A percentile compares a stretch with the other conserved stretches of the same genome.
Evolutionary conservation across 2,113 vertebrate genomes (phyloP).

Genomic region (Xenopus borealis): DNA sequence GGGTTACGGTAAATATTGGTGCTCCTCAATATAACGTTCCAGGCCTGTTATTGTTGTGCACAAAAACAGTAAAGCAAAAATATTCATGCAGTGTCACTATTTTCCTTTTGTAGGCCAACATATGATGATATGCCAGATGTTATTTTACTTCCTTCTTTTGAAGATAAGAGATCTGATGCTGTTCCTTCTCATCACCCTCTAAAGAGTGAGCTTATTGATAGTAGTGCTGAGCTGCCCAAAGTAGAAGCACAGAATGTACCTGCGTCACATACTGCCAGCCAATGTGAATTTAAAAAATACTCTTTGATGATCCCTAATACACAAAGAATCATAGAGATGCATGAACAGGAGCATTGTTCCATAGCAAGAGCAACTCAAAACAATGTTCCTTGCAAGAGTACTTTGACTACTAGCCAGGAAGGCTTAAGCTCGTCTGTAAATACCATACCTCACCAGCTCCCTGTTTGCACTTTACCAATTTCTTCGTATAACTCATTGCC

Average conservation of each 20-base stretch:
- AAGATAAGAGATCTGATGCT: constrained; percentile 52
- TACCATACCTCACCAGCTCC: constrained; percentile 48
- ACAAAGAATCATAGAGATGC: constrained; percentile 52
- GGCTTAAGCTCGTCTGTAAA: constrained; percentile 50
- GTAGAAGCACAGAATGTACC: no score
- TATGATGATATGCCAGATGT: constrained; percentile 72
- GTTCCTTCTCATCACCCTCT: constrained; percentile 56
- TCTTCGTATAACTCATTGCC: constrained; percentile 48
- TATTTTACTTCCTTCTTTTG: constrained; percentile 55
- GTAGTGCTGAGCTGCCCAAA: constrained; percentile 25
- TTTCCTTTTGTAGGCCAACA: constrained; percentile 63
- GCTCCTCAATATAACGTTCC: no score
- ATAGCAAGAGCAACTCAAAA: constrained; percentile 37
- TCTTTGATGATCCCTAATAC: constrained; percentile 10
- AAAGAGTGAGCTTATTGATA: constrained; percentile 49
- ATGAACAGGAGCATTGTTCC: constrained; percentile 49
- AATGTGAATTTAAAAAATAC: no score
- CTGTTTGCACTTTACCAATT: constrained; percentile 46
- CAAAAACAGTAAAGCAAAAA: no score
- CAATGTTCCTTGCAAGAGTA: constrained; percentile 14
- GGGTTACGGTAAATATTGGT: no score
- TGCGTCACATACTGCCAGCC: no score
- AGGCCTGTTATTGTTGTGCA: no score
- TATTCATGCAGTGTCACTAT: no score
- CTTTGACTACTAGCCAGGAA: constrained; percentile 50